Base-by-base conservation (phyloP, 2,888 invertebrate genomes). In the Furcula furcula region DNA sequence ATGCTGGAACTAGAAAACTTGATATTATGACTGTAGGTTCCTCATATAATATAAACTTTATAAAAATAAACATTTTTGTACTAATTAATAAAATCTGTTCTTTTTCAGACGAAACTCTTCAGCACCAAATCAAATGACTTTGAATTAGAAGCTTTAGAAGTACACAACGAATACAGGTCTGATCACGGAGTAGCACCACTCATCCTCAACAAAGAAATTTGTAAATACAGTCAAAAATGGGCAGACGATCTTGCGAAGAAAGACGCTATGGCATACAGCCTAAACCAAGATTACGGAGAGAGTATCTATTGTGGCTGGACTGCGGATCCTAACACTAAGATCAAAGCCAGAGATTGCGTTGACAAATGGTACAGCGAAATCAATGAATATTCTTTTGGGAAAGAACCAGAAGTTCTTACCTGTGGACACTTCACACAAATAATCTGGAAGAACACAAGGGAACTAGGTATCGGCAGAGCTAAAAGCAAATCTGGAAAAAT, bases 331-430 rank as follows among this genome's bases (percentile, higher is more conserved):
- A 91, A 91, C 48, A 82, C 91, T n/a, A 89, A 90, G 44, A 90
- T 94, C 7, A 90, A 90, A 29, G 93, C 94, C 9, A 89, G 90
- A 49, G 93, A 94, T 55, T 92, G 94, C 9, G 90, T 94, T 3
- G 92, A 93, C 2, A 92, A 91, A 69, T 95, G 95, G 95, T 95
- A 95, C 72, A 91, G 91, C 20, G 95, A 95, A 78, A 93, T 92
- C 34, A 93, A 93, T 57, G 90, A 92, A 21, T 93, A 92, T 68
- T 89, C 90, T 13, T 94, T 93, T 59, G 93, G 93, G 1, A 77
- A 69, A 19, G 94, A 94, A 66, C 94, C 94, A 2, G 91, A 89
- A 51, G 78, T 90, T 21, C 70, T 93, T 6, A 89, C 88, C 27
- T 91, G 93, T 30, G 94, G 94, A 45, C 90, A 91, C 71, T 92